Conservation (phyloP, 2,797 vertebrate species). For the Platyrinchus mystaceus region DNA sequence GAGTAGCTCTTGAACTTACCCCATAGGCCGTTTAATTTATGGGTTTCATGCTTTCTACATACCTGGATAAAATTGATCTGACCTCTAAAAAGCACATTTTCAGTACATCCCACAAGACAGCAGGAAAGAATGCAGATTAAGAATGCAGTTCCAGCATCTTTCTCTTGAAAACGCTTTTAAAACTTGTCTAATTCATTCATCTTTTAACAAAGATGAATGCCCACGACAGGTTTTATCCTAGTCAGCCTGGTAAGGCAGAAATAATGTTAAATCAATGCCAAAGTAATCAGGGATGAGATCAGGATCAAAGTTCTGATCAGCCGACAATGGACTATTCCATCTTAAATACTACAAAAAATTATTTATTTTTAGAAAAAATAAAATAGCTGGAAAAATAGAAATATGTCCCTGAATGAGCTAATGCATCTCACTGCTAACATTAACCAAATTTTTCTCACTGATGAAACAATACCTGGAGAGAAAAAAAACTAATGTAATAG, state of each 20-base stretch:
- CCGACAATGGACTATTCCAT: conserved; percentile 1
- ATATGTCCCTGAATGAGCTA: conserved; percentile 12
- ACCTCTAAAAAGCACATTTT: conserved; percentile 76
- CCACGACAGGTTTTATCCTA: conserved; percentile 56
- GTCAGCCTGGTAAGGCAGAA: conserved; percentile 47
- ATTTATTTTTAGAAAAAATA: not conserved
- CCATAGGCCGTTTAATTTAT: conserved; percentile 62
- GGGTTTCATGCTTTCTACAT: conserved; percentile 53
- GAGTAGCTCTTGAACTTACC: conserved; percentile 52
- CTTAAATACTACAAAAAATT: conserved; percentile 64
- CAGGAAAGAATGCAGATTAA: conserved; percentile 71
- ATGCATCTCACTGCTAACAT: conserved; percentile 27
- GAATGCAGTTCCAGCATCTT: conserved; percentile 73
- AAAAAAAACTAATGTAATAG: conserved; percentile 38
- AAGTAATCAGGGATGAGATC: conserved; percentile 59
- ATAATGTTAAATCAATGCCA: conserved; percentile 71
- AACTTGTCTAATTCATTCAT: conserved; percentile 71
- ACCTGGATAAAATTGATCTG: conserved; percentile 67
- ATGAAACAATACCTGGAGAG: conserved; percentile 35
- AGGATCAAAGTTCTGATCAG: conserved; percentile 67
- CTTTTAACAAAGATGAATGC: conserved; percentile 75
- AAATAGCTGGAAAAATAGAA: conserved; percentile 15
- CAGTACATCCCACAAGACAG: conserved; percentile 69
- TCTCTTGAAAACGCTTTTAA: conserved; percentile 78
- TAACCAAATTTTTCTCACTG: conserved; percentile 33